Base-by-base conservation (phyloP, 2,797 vertebrate species). In the Buphagus erythrorhynchus region DNA sequence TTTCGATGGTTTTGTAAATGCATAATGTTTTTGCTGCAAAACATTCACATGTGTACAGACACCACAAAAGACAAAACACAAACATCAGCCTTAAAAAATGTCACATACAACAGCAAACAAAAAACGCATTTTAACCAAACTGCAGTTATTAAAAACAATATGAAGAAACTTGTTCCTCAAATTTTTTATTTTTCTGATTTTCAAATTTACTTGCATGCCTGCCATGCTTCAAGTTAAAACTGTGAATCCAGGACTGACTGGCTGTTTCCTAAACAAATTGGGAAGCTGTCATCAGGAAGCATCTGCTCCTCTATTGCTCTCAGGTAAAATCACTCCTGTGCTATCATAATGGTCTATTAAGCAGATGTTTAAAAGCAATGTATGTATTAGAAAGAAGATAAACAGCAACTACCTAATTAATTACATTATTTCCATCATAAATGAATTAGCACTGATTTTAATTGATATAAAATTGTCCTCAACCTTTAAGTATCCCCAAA, bases 281-380 rank as follows among this genome's bases (percentile, higher is more conserved):
- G 86, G 95, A 97, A 97, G 94, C 26, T 97, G 93, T 97, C 93
- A 68, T 95, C 88, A 97, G 93, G 84, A 97, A 97, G 97, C 97
- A 98, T 97, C 97, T 98, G 97, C 89, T 96, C 58, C 85, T 97
- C 93, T 84, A 81, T 17, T 96, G 90, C 94, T 93, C 77, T 95
- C 96, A 92, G 15, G 71, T 96, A 96, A 97, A 97, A 96, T 86
- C 74, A 80, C 93, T 97, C 95, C 93, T 63, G 8, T 84, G 93
- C 83, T 69, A 80, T 90, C 57, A 62, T 78, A 96, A 96, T 9
- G 61, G 94, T 92, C 93, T 74, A 75, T 1, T 73, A 72, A 98
- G 94, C 95, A 98, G 96, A 96, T 94, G 92, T 96, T 96, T 96
- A 92, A 95, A 94, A 97, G 93, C 74, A 96, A 83, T 61, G 46